phyloP scores from a whole-genome alignment of 2,113 vertebrate species.

The Protobothrops mucrosquamatus region DNA sequence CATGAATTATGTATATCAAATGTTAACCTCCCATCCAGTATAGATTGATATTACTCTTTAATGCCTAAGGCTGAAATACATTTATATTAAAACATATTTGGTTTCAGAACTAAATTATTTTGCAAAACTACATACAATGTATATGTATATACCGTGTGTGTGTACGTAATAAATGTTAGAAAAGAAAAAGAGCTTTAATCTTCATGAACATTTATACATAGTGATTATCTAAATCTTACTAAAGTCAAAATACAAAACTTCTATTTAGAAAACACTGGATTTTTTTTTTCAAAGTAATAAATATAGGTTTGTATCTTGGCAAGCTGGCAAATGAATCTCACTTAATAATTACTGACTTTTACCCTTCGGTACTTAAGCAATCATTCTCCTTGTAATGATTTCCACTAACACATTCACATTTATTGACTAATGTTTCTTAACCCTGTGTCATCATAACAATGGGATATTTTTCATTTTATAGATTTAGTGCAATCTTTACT shows the following conservation, averaged over 20 bases:
- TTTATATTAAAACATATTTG: neutral
- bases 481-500: neutral
- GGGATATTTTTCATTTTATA: slow-evolving; percentile 6
- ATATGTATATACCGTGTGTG: neutral
- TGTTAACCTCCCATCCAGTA: neutral
- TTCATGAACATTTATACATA: neutral
- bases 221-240: neutral
- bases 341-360: slow-evolving; percentile 29
- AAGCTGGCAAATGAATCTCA: slow-evolving; percentile 18
- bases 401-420: slow-evolving; percentile 17
- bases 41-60: neutral
- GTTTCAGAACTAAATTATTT: neutral
- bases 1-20: neutral
- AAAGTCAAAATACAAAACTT: slow-evolving; percentile 10
- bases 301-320: slow-evolving; percentile 12
- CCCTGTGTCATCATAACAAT: neutral
- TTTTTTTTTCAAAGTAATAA: neutral
- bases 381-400: slow-evolving; percentile 30
- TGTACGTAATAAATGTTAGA: neutral
- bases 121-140: neutral
- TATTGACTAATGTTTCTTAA: slow-evolving; percentile 31
- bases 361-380: slow-evolving; percentile 14
- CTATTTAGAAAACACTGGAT: neutral
- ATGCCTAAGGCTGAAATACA: neutral
- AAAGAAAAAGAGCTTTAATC: neutral